phyloP scores from a whole-genome alignment of 2,888 invertebrate species.

The Reticulitermes lucifugus region DNA sequence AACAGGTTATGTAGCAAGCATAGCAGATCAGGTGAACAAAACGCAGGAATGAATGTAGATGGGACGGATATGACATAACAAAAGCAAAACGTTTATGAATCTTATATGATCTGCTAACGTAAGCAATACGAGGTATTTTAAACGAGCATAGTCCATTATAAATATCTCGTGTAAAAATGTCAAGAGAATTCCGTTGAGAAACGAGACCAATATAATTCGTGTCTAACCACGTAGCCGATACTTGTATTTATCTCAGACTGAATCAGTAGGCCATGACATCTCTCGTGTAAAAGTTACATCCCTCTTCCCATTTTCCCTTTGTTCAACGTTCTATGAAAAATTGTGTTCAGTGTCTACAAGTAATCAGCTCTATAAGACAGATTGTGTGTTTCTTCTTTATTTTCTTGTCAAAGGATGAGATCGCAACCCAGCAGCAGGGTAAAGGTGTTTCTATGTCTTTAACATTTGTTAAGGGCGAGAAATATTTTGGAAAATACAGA shows the following conservation, averaged over 20 bases:
- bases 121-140: too few species aligned
- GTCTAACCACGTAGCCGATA: too few species aligned
- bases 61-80: too few species aligned
- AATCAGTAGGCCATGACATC: background rate
- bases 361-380: background rate
- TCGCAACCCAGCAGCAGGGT: background rate
- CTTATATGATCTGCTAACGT: too few species aligned
- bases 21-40: too few species aligned
- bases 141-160: too few species aligned
- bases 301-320: background rate
- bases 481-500: background rate
- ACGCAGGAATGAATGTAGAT: too few species aligned
- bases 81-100: too few species aligned
- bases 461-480: background rate
- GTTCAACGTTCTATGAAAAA: background rate
- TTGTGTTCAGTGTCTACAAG: background rate
- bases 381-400: background rate
- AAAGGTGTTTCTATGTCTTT: background rate
- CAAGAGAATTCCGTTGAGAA: too few species aligned
- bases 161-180: too few species aligned
- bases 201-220: too few species aligned
- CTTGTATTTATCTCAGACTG: background rate
- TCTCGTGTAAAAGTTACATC: background rate
- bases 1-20: too few species aligned
- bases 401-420: background rate